These are phyloP conservation scores for Chloroceryle aenea DNA, from an alignment of 2,113 vertebrate genomes.

Conservation along the genomic window DNA sequence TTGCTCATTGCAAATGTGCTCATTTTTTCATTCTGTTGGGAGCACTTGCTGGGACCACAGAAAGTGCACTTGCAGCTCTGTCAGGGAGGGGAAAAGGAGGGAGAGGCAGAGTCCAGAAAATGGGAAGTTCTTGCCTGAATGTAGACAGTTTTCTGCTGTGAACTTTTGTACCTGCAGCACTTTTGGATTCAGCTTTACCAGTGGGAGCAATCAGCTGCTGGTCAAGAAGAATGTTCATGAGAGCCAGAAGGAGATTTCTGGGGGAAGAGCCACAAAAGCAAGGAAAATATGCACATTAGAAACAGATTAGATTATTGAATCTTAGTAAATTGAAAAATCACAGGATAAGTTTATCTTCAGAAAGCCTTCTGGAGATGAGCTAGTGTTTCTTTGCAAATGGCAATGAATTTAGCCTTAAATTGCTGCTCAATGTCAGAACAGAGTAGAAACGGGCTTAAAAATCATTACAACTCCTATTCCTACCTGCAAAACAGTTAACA, in stretches of 20 bases:
- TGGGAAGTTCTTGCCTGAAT: neutral
- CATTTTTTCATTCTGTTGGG: neutral
- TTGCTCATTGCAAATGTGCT: neutral
- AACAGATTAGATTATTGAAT: neutral
- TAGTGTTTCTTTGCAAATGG: neutral
- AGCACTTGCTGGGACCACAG: neutral
- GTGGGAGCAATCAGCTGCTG: constrained; percentile 2
- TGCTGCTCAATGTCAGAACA: neutral
- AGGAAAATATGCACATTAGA: neutral
- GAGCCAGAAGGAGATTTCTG: neutral
- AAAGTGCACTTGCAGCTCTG: neutral
- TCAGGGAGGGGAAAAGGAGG: neutral
- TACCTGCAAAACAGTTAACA: neutral
- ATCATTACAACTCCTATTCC: neutral
- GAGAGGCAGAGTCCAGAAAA: neutral
- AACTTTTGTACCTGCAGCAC: constrained; percentile 34
- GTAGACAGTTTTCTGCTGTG: neutral
- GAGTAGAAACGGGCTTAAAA: neutral
- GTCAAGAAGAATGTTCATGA: neutral
- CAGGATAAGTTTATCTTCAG: neutral
- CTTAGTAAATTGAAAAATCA: neutral
- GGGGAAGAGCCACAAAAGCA: neutral
- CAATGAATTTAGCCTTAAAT: neutral
- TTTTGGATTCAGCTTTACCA: neutral
- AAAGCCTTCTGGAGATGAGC: neutral